A percentile compares a stretch with the other conserved stretches of the same genome.
Evolutionary conservation across 2,888 invertebrate species (phyloP).

Genomic region (Amphipyra berbera): DNA sequence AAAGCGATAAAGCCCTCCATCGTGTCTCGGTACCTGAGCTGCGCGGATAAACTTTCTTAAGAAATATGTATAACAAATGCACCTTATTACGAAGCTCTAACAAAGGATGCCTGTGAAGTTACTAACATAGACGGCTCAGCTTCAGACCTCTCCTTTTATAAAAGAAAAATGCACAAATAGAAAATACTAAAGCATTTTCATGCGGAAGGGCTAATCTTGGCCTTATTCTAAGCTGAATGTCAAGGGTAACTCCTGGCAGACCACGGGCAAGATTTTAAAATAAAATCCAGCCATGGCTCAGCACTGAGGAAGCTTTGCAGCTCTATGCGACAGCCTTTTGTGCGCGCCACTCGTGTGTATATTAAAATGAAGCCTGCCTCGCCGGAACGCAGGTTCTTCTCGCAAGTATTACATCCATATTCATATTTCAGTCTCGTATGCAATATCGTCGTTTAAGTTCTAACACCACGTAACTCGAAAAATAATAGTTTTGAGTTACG

Average conservation of each 20-base stretch:
- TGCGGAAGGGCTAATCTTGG: constrained; percentile 2
- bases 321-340: constrained; percentile 25
- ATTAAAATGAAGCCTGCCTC: constrained; percentile 15
- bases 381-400: constrained; percentile 1
- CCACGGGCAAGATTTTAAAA: constrained; percentile 5
- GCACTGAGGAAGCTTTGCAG: constrained; percentile 5
- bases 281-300: constrained; percentile 3
- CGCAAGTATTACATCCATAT: not conserved
- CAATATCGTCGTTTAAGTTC: no score
- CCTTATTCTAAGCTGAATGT: constrained; percentile 30
- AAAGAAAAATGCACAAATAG: constrained; percentile 14
- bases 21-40: not conserved
- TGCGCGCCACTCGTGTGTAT: constrained; percentile 5
- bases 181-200: constrained; percentile 9
- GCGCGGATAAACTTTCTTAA: not conserved
- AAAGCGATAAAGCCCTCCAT: no score
- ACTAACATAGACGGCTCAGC: not conserved
- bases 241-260: constrained; percentile 27
- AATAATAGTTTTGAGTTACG: no score
- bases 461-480: no score
- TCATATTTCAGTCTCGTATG: constrained; percentile 10
- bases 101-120: constrained; percentile 1
- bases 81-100: not conserved
- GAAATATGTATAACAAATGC: not conserved
- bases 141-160: not conserved